Percentiles rank a stretch among this genome's conserved stretches.
Evolutionary conservation across 1,140 invertebrate species (phyloP).

Genomic region (Drosophila pallidifrons): DNA sequence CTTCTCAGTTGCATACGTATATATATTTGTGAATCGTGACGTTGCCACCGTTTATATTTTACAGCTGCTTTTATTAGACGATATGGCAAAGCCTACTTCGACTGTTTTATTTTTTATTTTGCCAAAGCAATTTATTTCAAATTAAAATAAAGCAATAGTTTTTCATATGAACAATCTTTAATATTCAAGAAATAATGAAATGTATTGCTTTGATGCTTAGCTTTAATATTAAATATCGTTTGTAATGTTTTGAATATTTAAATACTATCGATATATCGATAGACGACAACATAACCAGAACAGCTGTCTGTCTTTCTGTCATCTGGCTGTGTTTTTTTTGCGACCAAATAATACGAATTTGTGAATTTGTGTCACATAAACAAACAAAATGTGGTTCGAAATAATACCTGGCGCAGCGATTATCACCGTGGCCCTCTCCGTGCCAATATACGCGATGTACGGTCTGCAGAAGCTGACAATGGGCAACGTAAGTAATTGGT

Average conservation of each 20-base stretch:
- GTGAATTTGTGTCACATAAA: slow-evolving; percentile 6
- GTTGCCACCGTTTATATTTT: slow-evolving; percentile 35
- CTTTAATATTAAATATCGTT: neutral
- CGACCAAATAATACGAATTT: slow-evolving; percentile 65
- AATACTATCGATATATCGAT: slow-evolving; percentile 42
- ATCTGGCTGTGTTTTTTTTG: slow-evolving; percentile 43
- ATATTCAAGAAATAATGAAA: no score
- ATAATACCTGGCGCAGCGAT: slow-evolving; percentile 87
- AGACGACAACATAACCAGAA: slow-evolving; percentile 11
- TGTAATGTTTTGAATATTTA: neutral
- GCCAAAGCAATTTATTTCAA: neutral
- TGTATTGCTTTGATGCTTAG: neutral
- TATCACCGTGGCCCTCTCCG: slow-evolving; percentile 86
- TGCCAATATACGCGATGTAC: slow-evolving; percentile 87
- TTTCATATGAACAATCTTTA: neutral
- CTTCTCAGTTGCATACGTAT: slow-evolving; percentile 41
- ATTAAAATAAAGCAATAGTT: neutral
- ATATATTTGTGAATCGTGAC: slow-evolving; percentile 18
- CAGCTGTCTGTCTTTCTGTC: slow-evolving; percentile 42
- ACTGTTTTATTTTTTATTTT: neutral
- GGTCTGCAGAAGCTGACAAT: slow-evolving; percentile 86
- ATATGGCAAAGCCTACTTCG: slow-evolving; percentile 17
- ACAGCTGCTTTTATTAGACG: slow-evolving; percentile 32
- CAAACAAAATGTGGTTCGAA: slow-evolving; percentile 88
- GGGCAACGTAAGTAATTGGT: slow-evolving; percentile 86